phyloP scores from a whole-genome alignment of 2,888 invertebrate species.

The Eupithecia exiguata region DNA sequence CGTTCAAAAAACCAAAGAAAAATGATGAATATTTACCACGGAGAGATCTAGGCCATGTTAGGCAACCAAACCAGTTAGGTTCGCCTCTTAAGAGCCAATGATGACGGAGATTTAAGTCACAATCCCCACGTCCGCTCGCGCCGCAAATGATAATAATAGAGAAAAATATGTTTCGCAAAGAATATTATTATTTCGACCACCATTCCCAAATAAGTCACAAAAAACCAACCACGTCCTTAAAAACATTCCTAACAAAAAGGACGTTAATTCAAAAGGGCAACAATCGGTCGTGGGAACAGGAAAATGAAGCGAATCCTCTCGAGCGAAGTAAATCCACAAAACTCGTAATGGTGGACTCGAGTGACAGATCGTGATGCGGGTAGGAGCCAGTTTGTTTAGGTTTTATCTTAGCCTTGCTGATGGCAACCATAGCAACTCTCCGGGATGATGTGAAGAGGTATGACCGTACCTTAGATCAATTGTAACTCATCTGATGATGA shows the following conservation, averaged over 20 bases:
- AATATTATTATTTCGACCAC: background rate
- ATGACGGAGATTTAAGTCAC: too few relatives aligned
- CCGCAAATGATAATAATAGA: background rate
- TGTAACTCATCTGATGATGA: too few relatives aligned
- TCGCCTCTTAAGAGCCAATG: too few relatives aligned
- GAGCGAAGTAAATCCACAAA: slow-evolving; percentile 7
- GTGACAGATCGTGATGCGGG: slow-evolving; percentile 16
- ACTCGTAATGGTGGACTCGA: slow-evolving; percentile 12
- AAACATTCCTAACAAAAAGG: slow-evolving; percentile 4
- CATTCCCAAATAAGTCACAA: background rate
- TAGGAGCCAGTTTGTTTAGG: slow-evolving; percentile 11
- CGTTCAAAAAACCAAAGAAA: too few relatives aligned
- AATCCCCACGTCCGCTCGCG: too few relatives aligned
- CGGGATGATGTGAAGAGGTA: background rate
- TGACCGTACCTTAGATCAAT: background rate
- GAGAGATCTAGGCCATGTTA: too few relatives aligned
- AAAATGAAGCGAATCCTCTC: slow-evolving; percentile 5
- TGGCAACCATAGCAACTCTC: background rate
- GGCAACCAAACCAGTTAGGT: too few relatives aligned
- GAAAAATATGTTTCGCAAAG: background rate
- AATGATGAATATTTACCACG: too few relatives aligned
- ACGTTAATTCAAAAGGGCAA: slow-evolving; percentile 11
- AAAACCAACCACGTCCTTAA: background rate
- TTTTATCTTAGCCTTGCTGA: slow-evolving; percentile 4
- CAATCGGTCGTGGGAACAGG: slow-evolving; percentile 12